Percentiles rank a stretch among this genome's conserved stretches.
Evolutionary conservation across 2,113 vertebrate species (phyloP).

Genomic region (Melanerpes formicivorus): DNA sequence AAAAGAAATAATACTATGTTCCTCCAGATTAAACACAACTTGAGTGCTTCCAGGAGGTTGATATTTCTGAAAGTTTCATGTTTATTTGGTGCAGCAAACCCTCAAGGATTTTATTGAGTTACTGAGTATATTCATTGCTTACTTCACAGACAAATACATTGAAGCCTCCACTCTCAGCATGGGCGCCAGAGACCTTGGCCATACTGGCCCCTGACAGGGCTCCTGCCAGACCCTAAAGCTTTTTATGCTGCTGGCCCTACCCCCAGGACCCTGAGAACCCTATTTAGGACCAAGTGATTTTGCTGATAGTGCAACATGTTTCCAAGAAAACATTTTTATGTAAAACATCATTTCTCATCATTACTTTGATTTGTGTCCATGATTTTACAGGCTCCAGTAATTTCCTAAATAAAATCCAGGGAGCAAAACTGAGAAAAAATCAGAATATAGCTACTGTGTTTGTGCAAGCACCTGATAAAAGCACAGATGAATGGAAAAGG

Average conservation of each 20-base stretch:
- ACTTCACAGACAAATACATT: background rate
- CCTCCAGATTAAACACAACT: background rate
- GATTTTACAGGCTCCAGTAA: background rate
- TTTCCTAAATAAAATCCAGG: background rate
- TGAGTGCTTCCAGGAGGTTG: background rate
- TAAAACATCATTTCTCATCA: background rate
- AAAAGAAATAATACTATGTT: background rate
- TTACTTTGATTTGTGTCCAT: background rate
- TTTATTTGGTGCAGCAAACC: background rate
- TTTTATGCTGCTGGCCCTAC: background rate
- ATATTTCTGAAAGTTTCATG: background rate
- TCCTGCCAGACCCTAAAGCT: background rate
- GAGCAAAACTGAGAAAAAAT: background rate
- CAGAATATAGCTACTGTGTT: background rate
- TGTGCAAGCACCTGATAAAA: background rate
- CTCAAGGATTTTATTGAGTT: background rate
- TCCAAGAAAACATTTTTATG: background rate
- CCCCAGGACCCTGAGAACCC: background rate
- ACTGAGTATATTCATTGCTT: background rate
- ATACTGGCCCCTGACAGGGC: too few relatives aligned
- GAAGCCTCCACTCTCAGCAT: accelerated
- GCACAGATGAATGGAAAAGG: background rate
- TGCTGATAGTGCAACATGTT: background rate
- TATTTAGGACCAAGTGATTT: background rate
- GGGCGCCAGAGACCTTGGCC: background rate